Conservation (phyloP, 2,888 invertebrate genomes). For the Mythimna pallens region DNA sequence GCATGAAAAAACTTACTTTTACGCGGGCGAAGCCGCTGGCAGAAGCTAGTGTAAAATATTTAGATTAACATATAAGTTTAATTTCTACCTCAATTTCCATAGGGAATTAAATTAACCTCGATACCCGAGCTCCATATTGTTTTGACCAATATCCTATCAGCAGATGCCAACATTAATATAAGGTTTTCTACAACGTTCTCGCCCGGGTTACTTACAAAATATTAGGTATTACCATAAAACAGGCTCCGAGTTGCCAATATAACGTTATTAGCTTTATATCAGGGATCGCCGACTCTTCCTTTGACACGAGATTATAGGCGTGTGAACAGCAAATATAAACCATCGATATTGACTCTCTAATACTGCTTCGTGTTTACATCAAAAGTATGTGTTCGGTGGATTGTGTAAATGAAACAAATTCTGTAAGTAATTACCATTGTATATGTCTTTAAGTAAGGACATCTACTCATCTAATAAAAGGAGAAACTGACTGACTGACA, state of each 20-base stretch:
- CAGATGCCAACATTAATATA: constrained; percentile 54
- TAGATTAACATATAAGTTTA: constrained; percentile 30
- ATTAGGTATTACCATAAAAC: constrained; percentile 68
- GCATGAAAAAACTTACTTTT: no score
- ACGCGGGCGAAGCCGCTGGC: no score
- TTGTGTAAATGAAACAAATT: constrained; percentile 43
- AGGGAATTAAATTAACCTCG: constrained; percentile 48
- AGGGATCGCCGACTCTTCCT: constrained; percentile 66
- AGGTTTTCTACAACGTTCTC: constrained; percentile 48
- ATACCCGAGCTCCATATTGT: constrained; percentile 39
- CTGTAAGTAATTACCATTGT: constrained; percentile 30
- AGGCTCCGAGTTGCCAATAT: constrained; percentile 65
- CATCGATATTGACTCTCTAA: constrained; percentile 72
- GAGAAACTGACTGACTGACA: no score
- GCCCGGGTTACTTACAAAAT: constrained; percentile 59
- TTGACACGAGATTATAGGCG: constrained; percentile 72
- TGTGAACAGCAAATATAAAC: constrained; percentile 67
- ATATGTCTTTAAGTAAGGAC: constrained; percentile 7
- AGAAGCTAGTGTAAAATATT: constrained; percentile 28
- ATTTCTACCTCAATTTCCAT: constrained; percentile 35
- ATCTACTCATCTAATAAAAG: constrained; percentile 19
- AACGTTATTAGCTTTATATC: constrained; percentile 72
- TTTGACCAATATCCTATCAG: constrained; percentile 50
- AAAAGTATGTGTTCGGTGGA: constrained; percentile 39
- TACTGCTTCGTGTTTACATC: constrained; percentile 57